These are phyloP conservation scores for Micronisus gabar DNA, from an alignment of 2,113 vertebrate genomes.

Conservation along the genomic window DNA sequence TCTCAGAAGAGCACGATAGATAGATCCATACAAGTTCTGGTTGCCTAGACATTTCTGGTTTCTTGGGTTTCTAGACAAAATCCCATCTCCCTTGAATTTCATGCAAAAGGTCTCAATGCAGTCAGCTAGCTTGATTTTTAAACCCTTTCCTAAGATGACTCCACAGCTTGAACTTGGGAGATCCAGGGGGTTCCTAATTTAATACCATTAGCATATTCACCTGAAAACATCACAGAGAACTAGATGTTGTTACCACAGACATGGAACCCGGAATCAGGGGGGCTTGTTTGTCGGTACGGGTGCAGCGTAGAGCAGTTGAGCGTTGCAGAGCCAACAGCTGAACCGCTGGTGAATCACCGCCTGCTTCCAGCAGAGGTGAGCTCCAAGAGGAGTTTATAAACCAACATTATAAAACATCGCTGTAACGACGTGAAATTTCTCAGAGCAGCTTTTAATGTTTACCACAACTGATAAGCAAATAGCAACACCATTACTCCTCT, in stretches of 20 bases:
- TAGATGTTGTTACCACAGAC: neutral
- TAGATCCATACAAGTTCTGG: neutral
- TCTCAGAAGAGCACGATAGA: neutral
- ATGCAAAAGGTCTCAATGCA: neutral
- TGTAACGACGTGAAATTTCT: neutral
- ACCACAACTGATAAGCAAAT: neutral
- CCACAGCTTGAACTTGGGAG: neutral
- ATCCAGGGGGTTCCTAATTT: neutral
- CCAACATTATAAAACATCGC: neutral
- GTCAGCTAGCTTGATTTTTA: neutral
- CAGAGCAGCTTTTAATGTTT: neutral
- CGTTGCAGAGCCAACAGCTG: neutral
- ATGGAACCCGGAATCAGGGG: rapidly evolving
- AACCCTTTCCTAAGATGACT: neutral
- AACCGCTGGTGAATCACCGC: neutral
- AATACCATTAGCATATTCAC: neutral
- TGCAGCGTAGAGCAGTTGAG: neutral
- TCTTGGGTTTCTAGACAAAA: neutral
- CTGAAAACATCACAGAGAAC: rapidly evolving
- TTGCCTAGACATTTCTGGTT: neutral
- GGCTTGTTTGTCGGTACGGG: rapidly evolving
- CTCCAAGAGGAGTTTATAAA: neutral
- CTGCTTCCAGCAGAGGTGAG: neutral
- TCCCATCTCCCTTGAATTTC: neutral
- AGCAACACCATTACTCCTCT: neutral